Percentiles rank a stretch among this genome's conserved stretches.
phyloP scores from a whole-genome alignment of 2,888 invertebrate genomes.

The Tenthredo amoena region DNA sequence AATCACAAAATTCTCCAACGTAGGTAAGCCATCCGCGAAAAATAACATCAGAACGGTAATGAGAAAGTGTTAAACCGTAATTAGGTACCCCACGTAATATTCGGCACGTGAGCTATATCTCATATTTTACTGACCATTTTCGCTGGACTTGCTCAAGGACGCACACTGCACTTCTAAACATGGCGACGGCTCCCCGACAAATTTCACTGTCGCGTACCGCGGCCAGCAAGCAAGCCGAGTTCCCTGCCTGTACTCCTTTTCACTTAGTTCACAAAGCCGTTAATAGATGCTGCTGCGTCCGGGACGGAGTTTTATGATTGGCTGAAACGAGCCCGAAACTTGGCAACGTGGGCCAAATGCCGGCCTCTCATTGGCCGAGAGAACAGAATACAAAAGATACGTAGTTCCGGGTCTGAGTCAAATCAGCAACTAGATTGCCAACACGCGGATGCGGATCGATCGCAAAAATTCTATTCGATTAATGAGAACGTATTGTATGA shows the following conservation, averaged over 20 bases:
- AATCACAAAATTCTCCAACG: conserved; percentile 84
- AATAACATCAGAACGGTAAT: conserved; percentile 78
- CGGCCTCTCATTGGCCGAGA: conserved; percentile 68
- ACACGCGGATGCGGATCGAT: not conserved
- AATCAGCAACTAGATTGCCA: conserved; percentile 65
- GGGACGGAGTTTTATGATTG: conserved; percentile 69
- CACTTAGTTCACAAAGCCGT: conserved; percentile 65
- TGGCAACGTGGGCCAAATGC: conserved; percentile 77
- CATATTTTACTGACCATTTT: conserved; percentile 79
- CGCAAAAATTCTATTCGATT: not conserved
- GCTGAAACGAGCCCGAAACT: conserved; percentile 73
- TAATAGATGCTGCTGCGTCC: conserved; percentile 69
- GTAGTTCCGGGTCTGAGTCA: conserved; percentile 65
- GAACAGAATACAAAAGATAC: conserved; percentile 21
- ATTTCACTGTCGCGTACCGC: conserved; percentile 63
- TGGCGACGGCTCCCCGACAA: conserved; percentile 79
- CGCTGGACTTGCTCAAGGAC: conserved; percentile 73
- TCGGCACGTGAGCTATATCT: conserved; percentile 79
- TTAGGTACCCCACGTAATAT: conserved; percentile 81
- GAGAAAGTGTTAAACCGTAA: conserved; percentile 77
- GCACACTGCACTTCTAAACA: conserved; percentile 78
- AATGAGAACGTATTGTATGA: not conserved
- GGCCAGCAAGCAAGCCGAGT: conserved; percentile 62
- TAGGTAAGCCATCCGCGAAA: conserved; percentile 81
- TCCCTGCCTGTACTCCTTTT: conserved; percentile 55